Evolutionary conservation across 2,797 vertebrate genomes (phyloP), one percentile per base, ranked within the genome.

Genomic region (Microcaecilia unicolor): DNA sequence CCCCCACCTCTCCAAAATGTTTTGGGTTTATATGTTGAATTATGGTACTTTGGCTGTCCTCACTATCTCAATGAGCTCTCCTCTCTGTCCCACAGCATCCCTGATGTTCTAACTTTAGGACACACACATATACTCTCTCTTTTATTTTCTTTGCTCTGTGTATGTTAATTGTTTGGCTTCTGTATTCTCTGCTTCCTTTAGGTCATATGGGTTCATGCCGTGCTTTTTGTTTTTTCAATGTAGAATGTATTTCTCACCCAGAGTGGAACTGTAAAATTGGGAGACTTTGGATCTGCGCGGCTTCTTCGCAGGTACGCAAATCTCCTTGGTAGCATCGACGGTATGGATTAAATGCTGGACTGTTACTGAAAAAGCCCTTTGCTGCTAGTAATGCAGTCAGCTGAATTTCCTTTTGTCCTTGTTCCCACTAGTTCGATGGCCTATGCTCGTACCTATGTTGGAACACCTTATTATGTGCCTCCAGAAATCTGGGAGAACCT

Each of bases 401-500:
- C n/a, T n/a, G n/a, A 15, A 36, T 18, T 44, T 41, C 64, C 13
- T 59, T n/a, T 53, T 62, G 3, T 12, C 7, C 6, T 66, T 0
- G 0, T 65, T 74, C 69, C 25, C n/a, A 7, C 20, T 50, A 96
- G 93, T 61, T 79, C 87, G 0, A 79, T 75, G 64, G 90, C 81
- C 1, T 84, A 82, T 2, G 91, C 89, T 44, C 85, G 75, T 20
- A 74, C 86, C 0, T 97, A 94, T 11, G 84, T 97, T 29, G 93
- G 94, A 41, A 98, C 94, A 3, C 93, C 93, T 4, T 96, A 94
- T 51, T 97, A 97, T 0, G 87, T 97, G 13, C 90, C 94, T 61
- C 93, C 94, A 38, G 94, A 97, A 72, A 89, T 97, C 52, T 97
- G 92, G 93, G 92, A 97, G 58, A 97, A 80, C 64, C 66, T 77